phyloP scores from a whole-genome alignment of 2,113 vertebrate genomes.

The Varanus komodoensis region DNA sequence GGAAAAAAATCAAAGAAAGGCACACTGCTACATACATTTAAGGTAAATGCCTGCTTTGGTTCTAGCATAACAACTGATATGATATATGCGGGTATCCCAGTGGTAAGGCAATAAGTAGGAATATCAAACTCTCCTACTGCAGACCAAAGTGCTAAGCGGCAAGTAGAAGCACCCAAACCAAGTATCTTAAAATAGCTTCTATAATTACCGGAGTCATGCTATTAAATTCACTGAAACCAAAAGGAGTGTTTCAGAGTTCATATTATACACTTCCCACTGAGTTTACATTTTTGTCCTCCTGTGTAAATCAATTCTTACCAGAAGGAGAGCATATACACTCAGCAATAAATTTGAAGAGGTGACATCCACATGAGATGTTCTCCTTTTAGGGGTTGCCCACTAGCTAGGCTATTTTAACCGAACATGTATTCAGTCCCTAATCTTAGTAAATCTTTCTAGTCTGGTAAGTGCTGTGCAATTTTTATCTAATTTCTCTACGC shows the following conservation, averaged over 20 bases:
- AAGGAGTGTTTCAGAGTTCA: constrained; percentile 10
- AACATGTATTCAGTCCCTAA: neutral
- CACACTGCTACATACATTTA: too few species aligned
- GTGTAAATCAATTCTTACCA: neutral
- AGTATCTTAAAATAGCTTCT: neutral
- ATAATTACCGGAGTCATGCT: fast-evolving
- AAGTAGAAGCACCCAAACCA: neutral
- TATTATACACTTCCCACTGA: neutral
- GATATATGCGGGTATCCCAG: neutral
- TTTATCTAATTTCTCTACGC: neutral
- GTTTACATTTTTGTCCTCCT: neutral
- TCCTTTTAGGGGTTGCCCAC: neutral
- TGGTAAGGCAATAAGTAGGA: neutral
- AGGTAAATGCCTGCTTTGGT: too few species aligned
- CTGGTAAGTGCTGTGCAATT: neutral
- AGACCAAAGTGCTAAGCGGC: neutral
- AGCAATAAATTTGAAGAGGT: neutral
- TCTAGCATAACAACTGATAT: neutral
- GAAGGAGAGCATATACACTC: neutral
- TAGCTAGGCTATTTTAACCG: neutral
- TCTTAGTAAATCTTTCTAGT: neutral
- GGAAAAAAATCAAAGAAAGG: too few species aligned
- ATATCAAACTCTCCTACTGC: neutral
- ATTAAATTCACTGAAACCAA: constrained; percentile 1
- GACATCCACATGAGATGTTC: neutral